phyloP scores from a whole-genome alignment of 1,140 invertebrate species.

The Penaeus japonicus region DNA sequence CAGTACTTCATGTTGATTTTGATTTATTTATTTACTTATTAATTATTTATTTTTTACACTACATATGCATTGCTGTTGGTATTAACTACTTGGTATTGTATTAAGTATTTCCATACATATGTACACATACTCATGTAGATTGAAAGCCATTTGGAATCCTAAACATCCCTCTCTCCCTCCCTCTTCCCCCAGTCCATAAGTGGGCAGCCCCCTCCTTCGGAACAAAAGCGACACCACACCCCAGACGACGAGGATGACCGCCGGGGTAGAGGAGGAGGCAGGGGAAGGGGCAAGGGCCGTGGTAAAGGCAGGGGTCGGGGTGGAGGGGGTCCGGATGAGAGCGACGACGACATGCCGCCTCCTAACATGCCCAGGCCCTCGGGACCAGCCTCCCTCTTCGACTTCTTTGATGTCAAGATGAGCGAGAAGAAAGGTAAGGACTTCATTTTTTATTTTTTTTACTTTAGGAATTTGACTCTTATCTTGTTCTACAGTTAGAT shows the following conservation, averaged over 20 bases:
- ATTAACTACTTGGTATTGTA: not conserved
- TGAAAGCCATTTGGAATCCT: not conserved
- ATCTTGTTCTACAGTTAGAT: no score
- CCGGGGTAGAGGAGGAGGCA: slow-evolving; percentile 61
- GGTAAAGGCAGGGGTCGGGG: slow-evolving; percentile 26
- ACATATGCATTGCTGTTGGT: no score
- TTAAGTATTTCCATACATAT: not conserved
- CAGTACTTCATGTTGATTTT: no score
- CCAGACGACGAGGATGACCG: slow-evolving; percentile 70
- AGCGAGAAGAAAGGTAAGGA: slow-evolving; percentile 44
- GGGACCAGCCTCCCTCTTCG: slow-evolving; percentile 84
- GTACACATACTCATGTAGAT: not conserved
- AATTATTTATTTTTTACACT: no score
- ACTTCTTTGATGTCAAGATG: slow-evolving; percentile 82
- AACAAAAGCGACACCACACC: not conserved
- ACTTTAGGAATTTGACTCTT: not conserved
- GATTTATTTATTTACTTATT: no score
- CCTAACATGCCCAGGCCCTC: slow-evolving; percentile 73
- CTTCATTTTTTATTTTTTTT: not conserved
- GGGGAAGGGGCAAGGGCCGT: slow-evolving; percentile 56
- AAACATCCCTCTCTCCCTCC: not conserved
- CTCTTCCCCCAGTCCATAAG: slow-evolving; percentile 9
- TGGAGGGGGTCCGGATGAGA: slow-evolving; percentile 60
- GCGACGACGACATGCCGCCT: slow-evolving; percentile 61
- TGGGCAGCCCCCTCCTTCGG: not conserved